Evolutionary conservation across 2,797 vertebrate genomes (phyloP).

Genomic region (Sciurus vulgaris): DNA sequence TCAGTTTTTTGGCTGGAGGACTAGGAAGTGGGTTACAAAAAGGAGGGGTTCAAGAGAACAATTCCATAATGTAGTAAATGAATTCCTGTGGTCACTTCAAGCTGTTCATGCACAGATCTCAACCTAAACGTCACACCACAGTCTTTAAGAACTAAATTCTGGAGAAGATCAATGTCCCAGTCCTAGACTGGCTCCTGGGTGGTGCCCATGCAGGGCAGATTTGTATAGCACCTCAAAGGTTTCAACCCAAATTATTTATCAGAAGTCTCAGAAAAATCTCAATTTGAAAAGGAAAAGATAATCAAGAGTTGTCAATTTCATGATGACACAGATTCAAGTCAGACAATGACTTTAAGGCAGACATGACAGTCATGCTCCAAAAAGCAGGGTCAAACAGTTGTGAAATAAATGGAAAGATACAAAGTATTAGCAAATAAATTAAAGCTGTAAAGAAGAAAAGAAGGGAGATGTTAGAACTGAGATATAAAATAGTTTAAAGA

Average conservation of each 20-base stretch:
- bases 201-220: neutral
- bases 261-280: neutral
- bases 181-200: neutral
- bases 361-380: neutral
- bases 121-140: neutral
- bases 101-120: neutral
- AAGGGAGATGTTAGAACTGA: conserved; percentile 19
- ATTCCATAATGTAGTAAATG: neutral
- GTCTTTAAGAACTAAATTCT: neutral
- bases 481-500: neutral
- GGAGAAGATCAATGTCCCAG: neutral
- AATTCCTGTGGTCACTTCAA: neutral
- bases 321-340: neutral
- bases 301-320: neutral
- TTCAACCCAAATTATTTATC: neutral
- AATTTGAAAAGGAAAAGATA: conserved; percentile 46
- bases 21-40: neutral
- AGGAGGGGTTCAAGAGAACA: neutral
- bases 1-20: neutral
- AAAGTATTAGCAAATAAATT: neutral
- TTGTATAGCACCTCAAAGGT: neutral
- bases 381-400: neutral
- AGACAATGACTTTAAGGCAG: conserved; percentile 24
- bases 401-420: conserved; percentile 36
- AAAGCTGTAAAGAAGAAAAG: neutral